Conservation (phyloP, 2,888 invertebrate species). For the Drosophila demipolita region DNA sequence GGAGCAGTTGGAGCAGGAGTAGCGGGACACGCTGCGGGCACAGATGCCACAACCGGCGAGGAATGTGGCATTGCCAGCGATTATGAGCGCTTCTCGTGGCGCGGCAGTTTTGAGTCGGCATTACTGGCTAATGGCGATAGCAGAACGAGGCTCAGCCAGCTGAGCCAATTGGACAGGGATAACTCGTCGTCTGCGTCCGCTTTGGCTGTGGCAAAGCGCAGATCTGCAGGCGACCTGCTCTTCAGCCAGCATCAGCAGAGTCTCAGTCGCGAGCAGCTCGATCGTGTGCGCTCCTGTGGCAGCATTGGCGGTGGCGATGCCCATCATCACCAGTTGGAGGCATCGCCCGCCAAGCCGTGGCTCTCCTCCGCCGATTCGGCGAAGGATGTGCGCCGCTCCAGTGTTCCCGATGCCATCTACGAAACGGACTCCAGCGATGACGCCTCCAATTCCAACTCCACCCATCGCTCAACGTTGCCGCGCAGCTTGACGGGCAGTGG, state of each 20-base stretch:
- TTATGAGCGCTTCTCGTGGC: constrained; percentile 95
- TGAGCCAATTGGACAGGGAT: constrained; percentile 88
- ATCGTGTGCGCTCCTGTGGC: constrained; percentile 92
- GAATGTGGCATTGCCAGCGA: constrained; percentile 92
- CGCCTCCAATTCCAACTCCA: constrained; percentile 63
- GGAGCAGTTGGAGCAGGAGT: neutral
- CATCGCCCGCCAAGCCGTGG: constrained; percentile 84
- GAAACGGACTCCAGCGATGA: constrained; percentile 81
- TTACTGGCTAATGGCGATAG: constrained; percentile 93
- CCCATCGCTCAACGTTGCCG: constrained; percentile 87
- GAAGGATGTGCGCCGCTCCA: constrained; percentile 86
- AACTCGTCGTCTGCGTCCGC: constrained; percentile 88
- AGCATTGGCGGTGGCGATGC: constrained; percentile 90
- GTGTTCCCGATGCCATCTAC: constrained; percentile 86
- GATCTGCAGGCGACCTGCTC: constrained; percentile 93
- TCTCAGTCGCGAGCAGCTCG: constrained; percentile 91
- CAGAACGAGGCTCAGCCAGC: constrained; percentile 89
- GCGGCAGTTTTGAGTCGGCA: constrained; percentile 96
- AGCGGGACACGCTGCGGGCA: constrained; percentile 81
- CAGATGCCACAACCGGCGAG: constrained; percentile 86
- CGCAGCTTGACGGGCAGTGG: constrained; percentile 87
- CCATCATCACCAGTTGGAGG: constrained; percentile 81
- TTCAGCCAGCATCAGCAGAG: constrained; percentile 92
- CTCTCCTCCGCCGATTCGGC: constrained; percentile 76
- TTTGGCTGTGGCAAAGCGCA: constrained; percentile 89